Base-by-base conservation (phyloP, 2,113 vertebrate genomes). In the Laticauda colubrina region DNA sequence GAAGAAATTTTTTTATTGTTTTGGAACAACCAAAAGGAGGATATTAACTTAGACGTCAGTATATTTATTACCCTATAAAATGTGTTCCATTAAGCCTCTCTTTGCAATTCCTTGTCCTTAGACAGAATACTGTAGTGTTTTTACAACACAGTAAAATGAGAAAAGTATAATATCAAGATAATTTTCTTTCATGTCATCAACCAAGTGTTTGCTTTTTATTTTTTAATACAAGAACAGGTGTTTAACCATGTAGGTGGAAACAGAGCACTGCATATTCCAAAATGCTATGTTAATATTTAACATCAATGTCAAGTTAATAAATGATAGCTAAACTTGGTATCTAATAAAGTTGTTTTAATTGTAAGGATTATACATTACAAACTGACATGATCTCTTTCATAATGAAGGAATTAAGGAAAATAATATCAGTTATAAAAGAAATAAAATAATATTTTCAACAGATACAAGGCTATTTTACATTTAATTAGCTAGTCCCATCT, bases 221-320 rank as follows among this genome's bases (percentile, higher is more conserved):
- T 94, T 90, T 94, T 94, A 96, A 97, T 96, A 93, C 34, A 0
- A 81, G 75, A 90, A 96, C 95, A 96, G 96, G 95, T 96, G 93
- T 97, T 97, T 97, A 94, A 95, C 95, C 87, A 89, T 94, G 95
- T 95, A 95, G 96, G 97, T 95, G 96, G 96, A 94, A 96, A 94
- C 93, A n/a, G 92, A 95, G 95, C 94, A 89, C 43, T 91, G 90
- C 93, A 94, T 94, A 95, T 95, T 8, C 91, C 64, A 87, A 0
- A 1, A 93, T 93, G 88, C 94, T 54, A 0, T 0, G 91, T 96
- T 96, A 96, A 96, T 96, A 45, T 96, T 96, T 97, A 97, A 97
- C 95, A 0, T 91, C 92, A 94, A 90, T 9, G 1, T 88, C 93
- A 85, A 90, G 90, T 93, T 3, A 91, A 93, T 94, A 95, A 96